Base-by-base conservation (phyloP, 1,140 invertebrate genomes). In the Diachasmimorpha longicaudata region DNA sequence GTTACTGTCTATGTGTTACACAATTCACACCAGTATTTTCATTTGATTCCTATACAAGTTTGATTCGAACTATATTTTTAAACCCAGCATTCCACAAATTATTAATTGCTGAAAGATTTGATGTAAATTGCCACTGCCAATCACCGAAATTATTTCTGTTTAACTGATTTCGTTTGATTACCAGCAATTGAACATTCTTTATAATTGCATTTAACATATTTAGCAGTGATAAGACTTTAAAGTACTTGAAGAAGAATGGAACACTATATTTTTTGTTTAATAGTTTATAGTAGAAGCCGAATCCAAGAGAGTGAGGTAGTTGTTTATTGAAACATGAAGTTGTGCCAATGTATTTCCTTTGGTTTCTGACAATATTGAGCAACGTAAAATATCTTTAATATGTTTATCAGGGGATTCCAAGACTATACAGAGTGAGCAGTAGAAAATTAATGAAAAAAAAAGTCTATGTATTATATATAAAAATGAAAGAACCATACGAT, bases 401-500 rank as follows among this genome's bases (percentile, higher is more conserved):
- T 37, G 14, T 39, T 68, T 19, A 68, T 42, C 66, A 31, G 66
- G 16, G 66, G 66, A 68, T 68, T 68, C 36, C 25, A 68, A 68
- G 66, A 68, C 66, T 68, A 36, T 68, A 68, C 13, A 68, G 31
- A 11, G 14, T 37, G 31, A 68, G 13, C n/a, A 37, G 39, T n/a
- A 16, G 13, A 10, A 68, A 68, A 68, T 16, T 31, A 68, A 37
- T 36, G 25, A 37, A 68, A 68, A 67, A 36, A 37, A 14, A 68
- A n/a, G 36, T 16, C 16, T 68, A 68, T 37, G 39, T 68, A 66
- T 31, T 66, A 66, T 66, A 66, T 14, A n/a, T 31, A 66, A 66
- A 21, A 66, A 66, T 66, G 58, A 73, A 73, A 39, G 23, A 70
- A 48, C 46, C 71, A 66, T 13, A 76, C 25, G 46, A 74, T 23